Conservation (phyloP, 2,797 vertebrate species). For the Darevskia nairensis region DNA sequence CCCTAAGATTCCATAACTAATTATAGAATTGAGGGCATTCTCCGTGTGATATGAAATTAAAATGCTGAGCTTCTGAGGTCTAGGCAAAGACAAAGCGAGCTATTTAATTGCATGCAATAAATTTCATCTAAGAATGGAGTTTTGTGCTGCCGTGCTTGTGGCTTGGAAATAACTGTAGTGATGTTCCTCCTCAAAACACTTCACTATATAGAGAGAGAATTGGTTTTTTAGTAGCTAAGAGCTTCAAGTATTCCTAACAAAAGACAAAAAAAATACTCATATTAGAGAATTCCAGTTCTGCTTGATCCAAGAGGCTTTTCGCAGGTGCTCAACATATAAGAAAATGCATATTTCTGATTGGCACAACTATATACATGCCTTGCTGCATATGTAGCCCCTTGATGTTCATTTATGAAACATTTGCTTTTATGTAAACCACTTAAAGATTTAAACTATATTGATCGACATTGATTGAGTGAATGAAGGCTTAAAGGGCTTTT, state of each 20-base stretch:
- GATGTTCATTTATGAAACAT: neutral
- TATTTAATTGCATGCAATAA: slow-evolving; percentile 16
- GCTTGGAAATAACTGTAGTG: slow-evolving; percentile 19
- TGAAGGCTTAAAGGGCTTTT: neutral
- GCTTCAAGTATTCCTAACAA: neutral
- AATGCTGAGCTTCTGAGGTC: neutral
- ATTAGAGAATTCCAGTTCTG: neutral
- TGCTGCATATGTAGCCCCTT: neutral
- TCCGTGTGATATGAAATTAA: slow-evolving; percentile 6
- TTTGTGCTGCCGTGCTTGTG: neutral
- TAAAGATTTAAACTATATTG: too few relatives aligned
- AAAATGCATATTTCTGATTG: neutral
- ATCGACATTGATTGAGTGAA: neutral
- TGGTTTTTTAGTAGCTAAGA: neutral
- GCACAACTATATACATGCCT: neutral
- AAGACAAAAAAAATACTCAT: neutral
- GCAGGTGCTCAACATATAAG: neutral
- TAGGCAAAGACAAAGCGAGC: neutral
- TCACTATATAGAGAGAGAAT: neutral
- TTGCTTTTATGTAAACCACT: too few relatives aligned
- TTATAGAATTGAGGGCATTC: slow-evolving; percentile 23
- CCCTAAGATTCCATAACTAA: slow-evolving; percentile 3
- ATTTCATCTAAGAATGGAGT: neutral
- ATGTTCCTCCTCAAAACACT: slow-evolving; percentile 4
- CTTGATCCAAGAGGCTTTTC: neutral